Percentiles rank a stretch among this genome's conserved stretches.
phyloP scores from a whole-genome alignment of 2,888 invertebrate genomes.

The Chesias legatella region DNA sequence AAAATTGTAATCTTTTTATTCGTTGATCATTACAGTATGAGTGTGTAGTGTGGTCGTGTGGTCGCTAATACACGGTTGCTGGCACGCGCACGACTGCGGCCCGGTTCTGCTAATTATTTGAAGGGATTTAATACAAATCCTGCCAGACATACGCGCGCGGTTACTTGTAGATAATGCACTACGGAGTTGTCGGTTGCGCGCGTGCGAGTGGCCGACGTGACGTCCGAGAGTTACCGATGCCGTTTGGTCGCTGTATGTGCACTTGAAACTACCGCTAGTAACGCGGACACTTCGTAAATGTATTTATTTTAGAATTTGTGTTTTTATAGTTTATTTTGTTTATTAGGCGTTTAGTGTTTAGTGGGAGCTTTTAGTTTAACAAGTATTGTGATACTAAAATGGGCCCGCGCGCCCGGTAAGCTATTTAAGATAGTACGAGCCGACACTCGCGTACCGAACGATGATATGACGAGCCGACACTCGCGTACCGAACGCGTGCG shows the following conservation, averaged over 20 bases:
- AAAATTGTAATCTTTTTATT: slow-evolving; percentile 18
- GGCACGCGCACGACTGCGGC: not conserved
- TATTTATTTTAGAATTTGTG: slow-evolving; percentile 57
- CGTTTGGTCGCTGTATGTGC: slow-evolving; percentile 13
- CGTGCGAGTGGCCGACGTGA: not conserved
- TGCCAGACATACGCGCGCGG: too few relatives aligned
- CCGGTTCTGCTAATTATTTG: too few relatives aligned
- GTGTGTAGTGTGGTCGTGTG: slow-evolving; percentile 7
- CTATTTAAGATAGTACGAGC: slow-evolving; percentile 43
- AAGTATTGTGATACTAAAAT: slow-evolving; percentile 73
- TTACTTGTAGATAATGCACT: not conserved
- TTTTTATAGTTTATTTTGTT: slow-evolving; percentile 57
- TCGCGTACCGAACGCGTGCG: slow-evolving; percentile 3
- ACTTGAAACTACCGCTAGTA: slow-evolving; percentile 11
- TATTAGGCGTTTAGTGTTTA: slow-evolving; percentile 56
- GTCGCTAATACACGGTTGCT: too few relatives aligned
- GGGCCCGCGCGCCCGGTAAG: slow-evolving; percentile 68
- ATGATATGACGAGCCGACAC: slow-evolving; percentile 16
- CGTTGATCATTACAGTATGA: slow-evolving; percentile 15
- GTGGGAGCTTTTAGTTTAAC: slow-evolving; percentile 69
- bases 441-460: not conserved
- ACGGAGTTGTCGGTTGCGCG: not conserved
- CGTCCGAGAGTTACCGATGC: slow-evolving; percentile 12
- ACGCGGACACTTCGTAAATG: slow-evolving; percentile 35
- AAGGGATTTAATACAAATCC: too few relatives aligned